A percentile compares a stretch with the other conserved stretches of the same genome.
Evolutionary conservation across 2,888 invertebrate genomes (phyloP).

Genomic region (Cataglyphis albicans): DNA sequence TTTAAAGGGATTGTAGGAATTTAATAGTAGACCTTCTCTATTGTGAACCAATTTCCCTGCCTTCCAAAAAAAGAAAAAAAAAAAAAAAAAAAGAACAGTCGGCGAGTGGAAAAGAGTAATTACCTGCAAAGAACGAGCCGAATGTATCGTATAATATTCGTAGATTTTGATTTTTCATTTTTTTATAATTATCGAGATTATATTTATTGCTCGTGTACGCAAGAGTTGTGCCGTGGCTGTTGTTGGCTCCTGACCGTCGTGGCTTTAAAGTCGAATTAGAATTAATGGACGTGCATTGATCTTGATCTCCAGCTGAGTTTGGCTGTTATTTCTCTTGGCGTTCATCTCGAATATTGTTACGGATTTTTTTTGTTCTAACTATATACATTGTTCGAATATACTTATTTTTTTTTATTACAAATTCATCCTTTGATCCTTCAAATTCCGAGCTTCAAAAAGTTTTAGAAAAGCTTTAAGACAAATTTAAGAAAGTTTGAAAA

Average conservation of each 20-base stretch:
- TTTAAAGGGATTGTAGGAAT: conserved; percentile 17
- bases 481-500: not conserved
- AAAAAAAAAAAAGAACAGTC: not conserved
- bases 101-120: not conserved
- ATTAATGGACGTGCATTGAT: conserved; percentile 33
- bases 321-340: not conserved
- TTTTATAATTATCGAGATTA: conserved; percentile 19
- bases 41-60: not conserved
- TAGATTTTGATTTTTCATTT: conserved; percentile 20
- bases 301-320: conserved; percentile 39
- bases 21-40: conserved; percentile 2
- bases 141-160: conserved; percentile 23
- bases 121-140: not conserved
- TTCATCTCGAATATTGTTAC: not conserved
- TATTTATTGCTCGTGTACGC: conserved; percentile 39
- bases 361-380: conserved; percentile 11
- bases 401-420: not conserved
- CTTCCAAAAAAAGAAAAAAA: not conserved
- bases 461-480: not conserved
- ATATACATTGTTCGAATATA: conserved; percentile 17
- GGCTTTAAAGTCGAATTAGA: conserved; percentile 17
- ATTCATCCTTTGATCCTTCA: not conserved
- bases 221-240: conserved; percentile 1
- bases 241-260: conserved; percentile 7
- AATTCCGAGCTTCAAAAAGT: not conserved